Base-by-base conservation (phyloP, 2,113 vertebrate species). In the Paradisaea rubra region DNA sequence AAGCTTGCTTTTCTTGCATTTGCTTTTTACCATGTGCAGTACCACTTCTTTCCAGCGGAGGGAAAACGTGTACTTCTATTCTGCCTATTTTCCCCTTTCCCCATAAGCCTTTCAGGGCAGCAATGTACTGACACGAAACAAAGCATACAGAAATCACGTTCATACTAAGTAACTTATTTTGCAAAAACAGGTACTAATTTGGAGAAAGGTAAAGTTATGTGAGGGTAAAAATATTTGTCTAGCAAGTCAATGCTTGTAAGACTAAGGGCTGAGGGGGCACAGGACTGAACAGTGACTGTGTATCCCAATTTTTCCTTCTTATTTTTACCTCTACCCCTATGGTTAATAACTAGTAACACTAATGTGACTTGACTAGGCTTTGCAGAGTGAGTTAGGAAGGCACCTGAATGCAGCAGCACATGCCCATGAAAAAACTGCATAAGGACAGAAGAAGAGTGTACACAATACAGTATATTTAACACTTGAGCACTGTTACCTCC, bases 21-120 rank as follows among this genome's bases (percentile, higher is more conserved):
- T 20, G 11, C 12, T 13, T 56, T 69, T 66, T 39, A 57, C n/a
- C 6, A 15, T 5, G 33, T 71, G 94, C 42, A 95, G 37, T 94
- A 74, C 85, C 77, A 47, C 37, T 79, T 71, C 22, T 61, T 78
- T 63, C 95, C 95, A 91, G 60, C 7, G 33, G 95, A 93, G 82
- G 82, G 93, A n/a, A 90, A 86, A 57, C 60, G 5, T 39, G 71
- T n/a, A 57, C 24, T 0, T 68, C 33, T 81, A 4, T 33, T 11
- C 30, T 12, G 30, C 24, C 1, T n/a, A 0, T 11, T 45, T 37
- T 31, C 12, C 7, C 13, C 17, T n/a, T 74, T 50, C 7, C 18
- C 13, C 5, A 6, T 20, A n/a, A 1, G 6, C 13, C 35, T 76
- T 65, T 53, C 71, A 64, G 49, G 7, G 5, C 28, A 39, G 41